These are phyloP conservation scores for Jordanella pulchra DNA, from an alignment of 2,797 vertebrate genomes.

Conservation along the genomic window DNA sequence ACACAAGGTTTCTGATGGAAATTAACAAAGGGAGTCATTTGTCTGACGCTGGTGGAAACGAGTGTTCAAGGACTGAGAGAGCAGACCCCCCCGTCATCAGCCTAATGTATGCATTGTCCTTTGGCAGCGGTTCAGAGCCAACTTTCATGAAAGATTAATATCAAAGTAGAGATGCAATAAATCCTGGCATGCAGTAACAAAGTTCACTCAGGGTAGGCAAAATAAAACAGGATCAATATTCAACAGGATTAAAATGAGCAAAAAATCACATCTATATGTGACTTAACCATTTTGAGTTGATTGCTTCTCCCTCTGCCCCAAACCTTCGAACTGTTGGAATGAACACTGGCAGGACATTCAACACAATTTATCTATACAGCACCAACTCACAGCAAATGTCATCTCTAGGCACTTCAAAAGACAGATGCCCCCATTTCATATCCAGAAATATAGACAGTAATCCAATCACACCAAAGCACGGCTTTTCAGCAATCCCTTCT, in stretches of 20 bases:
- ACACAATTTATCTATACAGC: not conserved
- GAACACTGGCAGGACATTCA: slow-evolving; percentile 2
- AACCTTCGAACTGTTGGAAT: slow-evolving; percentile 9
- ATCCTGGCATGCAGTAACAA: slow-evolving; percentile 39
- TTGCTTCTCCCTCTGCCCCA: not conserved
- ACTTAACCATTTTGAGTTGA: not conserved
- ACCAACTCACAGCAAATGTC: not conserved
- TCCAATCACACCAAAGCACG: not conserved
- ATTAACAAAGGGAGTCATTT: slow-evolving; percentile 23
- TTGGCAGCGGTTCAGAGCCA: slow-evolving; percentile 44
- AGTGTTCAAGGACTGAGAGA: slow-evolving; percentile 38
- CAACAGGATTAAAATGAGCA: slow-evolving; percentile 26
- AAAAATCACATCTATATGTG: slow-evolving; percentile 16
- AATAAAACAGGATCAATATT: slow-evolving; percentile 29
- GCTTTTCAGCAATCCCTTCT: not conserved
- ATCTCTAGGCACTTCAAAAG: not conserved
- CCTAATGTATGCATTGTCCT: slow-evolving; percentile 40
- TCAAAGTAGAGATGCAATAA: slow-evolving; percentile 44
- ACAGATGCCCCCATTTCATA: not conserved
- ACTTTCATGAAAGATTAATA: slow-evolving; percentile 52
- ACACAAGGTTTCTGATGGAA: slow-evolving; percentile 27
- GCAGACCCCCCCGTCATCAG: slow-evolving; percentile 39
- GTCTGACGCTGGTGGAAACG: slow-evolving; percentile 23
- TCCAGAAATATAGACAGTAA: not conserved
- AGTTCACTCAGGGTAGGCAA: slow-evolving; percentile 21